Evolutionary conservation across 2,888 invertebrate species (phyloP).

Genomic region (Acrobasis consociella): DNA sequence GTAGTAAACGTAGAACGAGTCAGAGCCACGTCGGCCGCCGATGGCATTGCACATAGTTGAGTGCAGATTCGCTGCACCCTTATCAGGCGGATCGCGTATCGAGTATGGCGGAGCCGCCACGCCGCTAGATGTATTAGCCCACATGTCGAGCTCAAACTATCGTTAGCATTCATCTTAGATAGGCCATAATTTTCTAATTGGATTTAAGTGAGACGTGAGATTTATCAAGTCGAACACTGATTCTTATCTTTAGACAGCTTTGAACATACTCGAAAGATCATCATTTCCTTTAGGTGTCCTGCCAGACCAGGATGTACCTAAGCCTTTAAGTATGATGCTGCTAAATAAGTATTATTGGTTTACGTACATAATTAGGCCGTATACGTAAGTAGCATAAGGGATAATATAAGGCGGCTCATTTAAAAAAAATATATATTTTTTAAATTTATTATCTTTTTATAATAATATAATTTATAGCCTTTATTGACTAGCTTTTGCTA

Average conservation of each 20-base stretch:
- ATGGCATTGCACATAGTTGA: conserved; percentile 36
- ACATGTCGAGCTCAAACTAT: conserved; percentile 56
- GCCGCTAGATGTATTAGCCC: conserved; percentile 59
- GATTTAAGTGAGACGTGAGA: conserved; percentile 53
- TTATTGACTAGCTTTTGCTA: no score
- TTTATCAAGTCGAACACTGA: conserved; percentile 31
- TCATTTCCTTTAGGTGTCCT: neutral
- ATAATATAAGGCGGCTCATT: no score
- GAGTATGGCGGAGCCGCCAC: conserved; percentile 44
- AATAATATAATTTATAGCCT: no score
- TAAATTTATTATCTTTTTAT: no score
- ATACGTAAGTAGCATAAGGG: no score
- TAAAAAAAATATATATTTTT: no score
- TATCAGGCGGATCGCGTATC: conserved; percentile 57
- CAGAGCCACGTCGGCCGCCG: conserved; percentile 7
- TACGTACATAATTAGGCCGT: no score
- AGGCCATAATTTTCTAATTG: conserved; percentile 66
- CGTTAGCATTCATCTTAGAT: conserved; percentile 64
- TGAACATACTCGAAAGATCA: neutral
- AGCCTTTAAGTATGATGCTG: no score
- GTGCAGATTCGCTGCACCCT: conserved; percentile 50
- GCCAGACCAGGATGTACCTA: no score
- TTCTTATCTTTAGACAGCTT: conserved; percentile 12
- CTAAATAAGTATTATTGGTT: no score
- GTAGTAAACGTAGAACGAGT: conserved; percentile 18